Evolutionary conservation across 2,113 vertebrate genomes (phyloP).

Genomic region (Rostratula benghalensis): DNA sequence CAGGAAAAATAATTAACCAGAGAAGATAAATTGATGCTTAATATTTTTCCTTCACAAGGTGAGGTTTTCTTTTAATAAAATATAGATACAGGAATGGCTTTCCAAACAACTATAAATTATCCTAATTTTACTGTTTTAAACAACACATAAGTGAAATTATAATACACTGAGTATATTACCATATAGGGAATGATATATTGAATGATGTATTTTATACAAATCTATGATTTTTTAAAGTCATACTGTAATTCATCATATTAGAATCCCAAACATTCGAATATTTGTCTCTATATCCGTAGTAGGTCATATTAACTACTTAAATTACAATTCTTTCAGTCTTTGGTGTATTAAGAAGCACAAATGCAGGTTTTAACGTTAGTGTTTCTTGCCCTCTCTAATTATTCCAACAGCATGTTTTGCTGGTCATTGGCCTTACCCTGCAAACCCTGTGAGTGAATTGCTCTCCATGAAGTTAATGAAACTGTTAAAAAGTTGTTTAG

Average conservation of each 20-base stretch:
- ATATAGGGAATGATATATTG: not conserved
- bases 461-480: not conserved
- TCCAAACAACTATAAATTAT: not conserved
- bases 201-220: not conserved
- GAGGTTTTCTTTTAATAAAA: not conserved
- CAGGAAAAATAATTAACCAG: slow-evolving; percentile 20
- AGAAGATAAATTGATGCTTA: not conserved
- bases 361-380: not conserved
- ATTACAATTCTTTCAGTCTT: not conserved
- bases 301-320: not conserved
- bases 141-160: not conserved
- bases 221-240: not conserved
- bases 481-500: not conserved
- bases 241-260: not conserved
- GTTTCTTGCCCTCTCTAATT: not conserved
- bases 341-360: not conserved
- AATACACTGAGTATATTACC: not conserved
- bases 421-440: not conserved
- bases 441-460: not conserved
- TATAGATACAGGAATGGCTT: not conserved
- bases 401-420: not conserved
- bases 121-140: not conserved
- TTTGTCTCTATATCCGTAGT: not conserved
- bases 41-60: not conserved
- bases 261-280: not conserved